Evolutionary conservation across 53 echinoderm and acorn worm species (phyloP).

Genomic region (Zoroaster sp.): DNA sequence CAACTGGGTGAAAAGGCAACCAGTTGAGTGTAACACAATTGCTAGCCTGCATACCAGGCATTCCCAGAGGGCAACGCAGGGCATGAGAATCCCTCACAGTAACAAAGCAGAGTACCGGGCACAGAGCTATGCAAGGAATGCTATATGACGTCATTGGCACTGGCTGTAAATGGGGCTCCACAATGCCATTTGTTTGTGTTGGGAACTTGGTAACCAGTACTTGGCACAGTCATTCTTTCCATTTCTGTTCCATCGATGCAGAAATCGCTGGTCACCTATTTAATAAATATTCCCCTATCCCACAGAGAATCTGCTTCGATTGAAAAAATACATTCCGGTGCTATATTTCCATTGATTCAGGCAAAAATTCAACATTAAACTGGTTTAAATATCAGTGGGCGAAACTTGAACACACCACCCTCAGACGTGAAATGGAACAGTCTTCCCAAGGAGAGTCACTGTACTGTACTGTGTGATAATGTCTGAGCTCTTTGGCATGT

Average conservation of each 20-base stretch:
- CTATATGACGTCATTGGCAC: conserved; percentile 29
- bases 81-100: conserved; percentile 28
- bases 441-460: neutral
- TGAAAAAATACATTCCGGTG: no score
- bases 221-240: neutral
- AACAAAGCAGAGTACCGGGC: neutral
- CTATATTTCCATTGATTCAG: no score
- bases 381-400: no score
- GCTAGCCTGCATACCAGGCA: conserved; percentile 12
- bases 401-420: no score
- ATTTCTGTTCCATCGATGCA: neutral
- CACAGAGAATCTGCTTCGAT: no score
- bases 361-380: no score
- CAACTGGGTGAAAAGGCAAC: conserved; percentile 44
- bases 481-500: neutral
- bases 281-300: no score
- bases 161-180: neutral
- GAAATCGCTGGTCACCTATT: no score
- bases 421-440: neutral
- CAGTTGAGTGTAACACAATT: conserved; percentile 38
- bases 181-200: neutral
- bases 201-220: neutral
- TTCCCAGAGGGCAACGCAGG: neutral
- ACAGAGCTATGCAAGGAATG: conserved; percentile 21
- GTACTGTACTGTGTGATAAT: neutral